phyloP scores from a whole-genome alignment of 2,797 vertebrate genomes.

The Pristis pectinata region DNA sequence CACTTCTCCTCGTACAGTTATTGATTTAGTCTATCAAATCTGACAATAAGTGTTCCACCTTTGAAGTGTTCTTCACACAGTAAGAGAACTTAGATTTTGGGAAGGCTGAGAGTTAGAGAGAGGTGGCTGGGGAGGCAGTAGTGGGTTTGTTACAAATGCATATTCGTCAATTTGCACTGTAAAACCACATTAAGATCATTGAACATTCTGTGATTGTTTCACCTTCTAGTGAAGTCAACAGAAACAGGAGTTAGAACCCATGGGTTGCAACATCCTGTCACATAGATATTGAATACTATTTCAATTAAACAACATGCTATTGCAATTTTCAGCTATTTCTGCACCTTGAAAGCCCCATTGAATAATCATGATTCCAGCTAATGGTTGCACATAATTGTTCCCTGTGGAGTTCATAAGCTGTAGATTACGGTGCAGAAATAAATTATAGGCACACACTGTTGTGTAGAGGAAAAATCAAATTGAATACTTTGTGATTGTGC shows the following conservation, averaged over 20 bases:
- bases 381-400: slow-evolving; percentile 3
- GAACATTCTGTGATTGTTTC: slow-evolving; percentile 6
- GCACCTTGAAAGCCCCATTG: slow-evolving; percentile 1
- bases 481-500: background rate
- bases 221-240: background rate
- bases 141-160: background rate
- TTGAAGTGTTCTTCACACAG: background rate
- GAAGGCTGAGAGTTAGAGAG: too few species aligned
- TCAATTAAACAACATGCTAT: background rate
- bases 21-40: background rate
- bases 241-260: background rate
- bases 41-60: background rate
- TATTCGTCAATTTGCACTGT: background rate
- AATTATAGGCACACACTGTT: slow-evolving; percentile 7
- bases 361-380: slow-evolving; percentile 9
- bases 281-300: background rate
- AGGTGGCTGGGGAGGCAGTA: too few species aligned
- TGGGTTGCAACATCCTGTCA: background rate
- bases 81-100: background rate
- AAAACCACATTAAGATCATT: background rate
- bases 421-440: slow-evolving; percentile 5
- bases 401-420: background rate
- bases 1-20: background rate
- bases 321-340: background rate
- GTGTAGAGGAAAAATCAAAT: background rate